phyloP scores from a whole-genome alignment of 2,888 invertebrate genomes.

The Icerya purchasi region DNA sequence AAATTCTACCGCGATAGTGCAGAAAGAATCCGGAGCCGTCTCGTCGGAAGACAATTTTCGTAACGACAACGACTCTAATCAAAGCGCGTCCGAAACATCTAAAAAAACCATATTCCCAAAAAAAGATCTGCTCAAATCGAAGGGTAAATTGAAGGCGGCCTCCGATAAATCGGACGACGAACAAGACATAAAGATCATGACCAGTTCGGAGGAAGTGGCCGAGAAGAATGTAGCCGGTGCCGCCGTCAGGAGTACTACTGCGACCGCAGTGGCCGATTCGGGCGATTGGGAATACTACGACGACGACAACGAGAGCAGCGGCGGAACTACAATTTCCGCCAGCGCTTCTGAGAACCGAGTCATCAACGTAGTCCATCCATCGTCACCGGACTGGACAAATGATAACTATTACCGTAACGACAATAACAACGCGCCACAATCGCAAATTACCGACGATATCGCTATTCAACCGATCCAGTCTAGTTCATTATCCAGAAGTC shows the following conservation, averaged over 20 bases:
- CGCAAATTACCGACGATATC: not conserved
- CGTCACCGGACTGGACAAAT: too few species aligned
- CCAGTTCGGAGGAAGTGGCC: not conserved
- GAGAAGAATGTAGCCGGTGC: not conserved
- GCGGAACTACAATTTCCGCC: not conserved
- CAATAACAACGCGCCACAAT: not conserved
- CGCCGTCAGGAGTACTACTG: not conserved
- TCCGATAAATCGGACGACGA: not conserved
- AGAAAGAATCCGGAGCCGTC: not conserved
- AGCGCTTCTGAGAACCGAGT: not conserved
- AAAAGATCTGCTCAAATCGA: not conserved
- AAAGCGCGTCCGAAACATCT: not conserved
- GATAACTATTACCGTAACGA: too few species aligned
- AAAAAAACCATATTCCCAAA: not conserved
- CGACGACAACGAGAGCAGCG: not conserved
- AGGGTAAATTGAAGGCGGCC: not conserved
- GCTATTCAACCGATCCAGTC: not conserved
- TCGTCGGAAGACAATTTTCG: not conserved
- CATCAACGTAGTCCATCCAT: too few species aligned
- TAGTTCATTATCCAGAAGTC: not conserved
- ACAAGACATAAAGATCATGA: not conserved
- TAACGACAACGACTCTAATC: not conserved
- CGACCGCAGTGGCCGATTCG: not conserved
- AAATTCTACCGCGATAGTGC: not conserved
- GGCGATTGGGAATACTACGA: not conserved